Base-by-base conservation (phyloP, 1,140 invertebrate species). In the Lepidurus arcticus region DNA sequence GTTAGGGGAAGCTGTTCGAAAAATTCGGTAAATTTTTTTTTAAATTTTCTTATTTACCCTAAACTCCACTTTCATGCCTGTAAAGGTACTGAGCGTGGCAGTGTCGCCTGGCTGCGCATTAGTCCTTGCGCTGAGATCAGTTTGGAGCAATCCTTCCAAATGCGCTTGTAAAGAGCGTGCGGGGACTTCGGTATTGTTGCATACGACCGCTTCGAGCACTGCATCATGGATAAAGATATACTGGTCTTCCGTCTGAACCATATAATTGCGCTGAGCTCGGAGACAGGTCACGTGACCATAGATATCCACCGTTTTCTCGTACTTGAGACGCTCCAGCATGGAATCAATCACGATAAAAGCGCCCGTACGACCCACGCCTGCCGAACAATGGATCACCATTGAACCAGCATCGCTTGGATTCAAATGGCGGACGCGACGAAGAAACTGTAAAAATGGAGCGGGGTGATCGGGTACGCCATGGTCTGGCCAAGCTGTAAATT, bases 191-290 rank as follows among this genome's bases (percentile, higher is more conserved):
- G 97, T 99, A 81, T 92, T 91, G 6, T 97, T 97, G 83, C 95
- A 96, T 74, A 96, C 92, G 0, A 98, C 94, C 1, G 97, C 97
- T 85, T 99, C 98, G 9, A 99, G 86, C 2, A 98, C 88, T 8
- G 96, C 92, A 84, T 99, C 98, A 84, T 99, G 97, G 81, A 99
- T 99, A 86, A 99, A 99, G 78, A 99, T 96, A 85, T 99, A 99
- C 85, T 99, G 98, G 85, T 99, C 98, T 85, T 99, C 98, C 0
- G 98, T 99, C 86, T 99, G 95, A 44, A 94, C 90, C 95, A 98
- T 98, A 84, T 98, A 98, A 84, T 97, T 97, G 76, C 98, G 90
- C 85, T 99, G 98, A 11, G 97, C 94, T 78, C 98, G 89, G 26
- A 99, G 87, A 83, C 95, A 97, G 4, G 97, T 99, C 6, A 99